Conservation (phyloP, 2,797 vertebrate species). For the Ptychadena robeensis region DNA sequence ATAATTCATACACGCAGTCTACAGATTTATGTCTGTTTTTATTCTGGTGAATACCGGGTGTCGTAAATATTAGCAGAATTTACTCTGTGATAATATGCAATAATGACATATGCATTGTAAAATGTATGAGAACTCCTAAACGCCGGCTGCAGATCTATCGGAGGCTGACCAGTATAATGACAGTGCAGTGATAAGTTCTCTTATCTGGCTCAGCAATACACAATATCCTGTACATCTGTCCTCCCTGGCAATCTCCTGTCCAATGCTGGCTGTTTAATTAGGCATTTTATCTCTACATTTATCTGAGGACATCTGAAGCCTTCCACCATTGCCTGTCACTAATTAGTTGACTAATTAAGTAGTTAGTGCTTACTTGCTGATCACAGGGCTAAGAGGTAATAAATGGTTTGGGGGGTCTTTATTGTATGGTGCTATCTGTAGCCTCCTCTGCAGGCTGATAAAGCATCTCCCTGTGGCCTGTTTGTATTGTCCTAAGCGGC, state of each 20-base stretch:
- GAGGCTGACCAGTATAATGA: slow-evolving; percentile 16
- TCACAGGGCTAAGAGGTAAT: slow-evolving; percentile 76
- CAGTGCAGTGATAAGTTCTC: slow-evolving; percentile 35
- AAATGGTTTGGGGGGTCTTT: slow-evolving; percentile 76
- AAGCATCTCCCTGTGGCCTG: slow-evolving; percentile 59
- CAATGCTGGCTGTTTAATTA: slow-evolving; percentile 84
- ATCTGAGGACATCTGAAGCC: slow-evolving; percentile 82
- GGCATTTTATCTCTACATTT: slow-evolving; percentile 82
- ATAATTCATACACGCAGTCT: not conserved
- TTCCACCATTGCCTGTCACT: slow-evolving; percentile 86
- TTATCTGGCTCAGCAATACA: slow-evolving; percentile 61
- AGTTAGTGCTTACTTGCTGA: slow-evolving; percentile 88
- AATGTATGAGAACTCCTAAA: not conserved
- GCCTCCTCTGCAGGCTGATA: slow-evolving; percentile 66
- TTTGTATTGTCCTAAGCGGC: slow-evolving; percentile 60
- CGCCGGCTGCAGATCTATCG: not conserved
- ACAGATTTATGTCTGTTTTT: not conserved
- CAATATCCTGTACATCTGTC: slow-evolving; percentile 80
- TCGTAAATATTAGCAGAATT: not conserved
- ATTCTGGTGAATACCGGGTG: not conserved
- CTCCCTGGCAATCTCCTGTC: slow-evolving; percentile 76
- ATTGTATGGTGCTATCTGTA: slow-evolving; percentile 70
- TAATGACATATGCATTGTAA: not conserved
- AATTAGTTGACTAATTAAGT: slow-evolving; percentile 95
- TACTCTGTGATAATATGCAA: not conserved